Percentiles rank a stretch among this genome's conserved stretches.
Conservation (phyloP, 2,113 vertebrate genomes). For the Onychostruthus taczanowskii region DNA sequence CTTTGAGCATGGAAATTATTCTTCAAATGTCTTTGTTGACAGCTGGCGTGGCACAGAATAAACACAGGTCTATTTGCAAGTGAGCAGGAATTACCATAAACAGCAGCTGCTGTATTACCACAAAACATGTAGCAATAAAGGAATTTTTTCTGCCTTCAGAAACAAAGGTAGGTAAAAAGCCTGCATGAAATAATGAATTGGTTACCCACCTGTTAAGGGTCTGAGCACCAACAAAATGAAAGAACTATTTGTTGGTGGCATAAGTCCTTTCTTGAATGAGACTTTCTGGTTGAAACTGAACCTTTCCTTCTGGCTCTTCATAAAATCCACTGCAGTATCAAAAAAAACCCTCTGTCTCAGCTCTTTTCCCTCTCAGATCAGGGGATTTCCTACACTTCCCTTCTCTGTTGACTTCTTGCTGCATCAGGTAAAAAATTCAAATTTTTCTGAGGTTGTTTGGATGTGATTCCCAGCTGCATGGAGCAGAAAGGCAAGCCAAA, state of each 20-base stretch:
- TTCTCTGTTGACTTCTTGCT: neutral
- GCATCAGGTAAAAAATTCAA: neutral
- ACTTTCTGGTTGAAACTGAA: slow-evolving; percentile 44
- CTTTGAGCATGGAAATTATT: slow-evolving; percentile 66
- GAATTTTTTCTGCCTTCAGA: slow-evolving; percentile 15
- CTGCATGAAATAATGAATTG: slow-evolving; percentile 33
- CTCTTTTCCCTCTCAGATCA: neutral
- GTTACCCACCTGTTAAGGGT: slow-evolving; percentile 62
- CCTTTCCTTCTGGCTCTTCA: neutral
- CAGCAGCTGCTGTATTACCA: slow-evolving; percentile 67
- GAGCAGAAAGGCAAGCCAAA: neutral
- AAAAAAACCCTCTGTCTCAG: neutral
- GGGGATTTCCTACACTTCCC: neutral
- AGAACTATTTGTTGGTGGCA: neutral
- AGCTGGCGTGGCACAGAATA: slow-evolving; percentile 74
- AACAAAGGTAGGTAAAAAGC: slow-evolving; percentile 53
- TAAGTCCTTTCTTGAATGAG: neutral
- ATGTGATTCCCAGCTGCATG: neutral
- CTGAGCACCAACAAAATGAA: neutral
- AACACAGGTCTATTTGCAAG: slow-evolving; percentile 75
- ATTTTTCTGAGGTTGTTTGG: neutral
- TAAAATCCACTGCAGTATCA: neutral
- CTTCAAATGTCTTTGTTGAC: slow-evolving; percentile 72
- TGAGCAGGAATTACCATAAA: slow-evolving; percentile 75
- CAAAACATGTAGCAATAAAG: slow-evolving; percentile 54